Conservation (phyloP, 2,888 invertebrate genomes). For the Mylabris sibirica region DNA sequence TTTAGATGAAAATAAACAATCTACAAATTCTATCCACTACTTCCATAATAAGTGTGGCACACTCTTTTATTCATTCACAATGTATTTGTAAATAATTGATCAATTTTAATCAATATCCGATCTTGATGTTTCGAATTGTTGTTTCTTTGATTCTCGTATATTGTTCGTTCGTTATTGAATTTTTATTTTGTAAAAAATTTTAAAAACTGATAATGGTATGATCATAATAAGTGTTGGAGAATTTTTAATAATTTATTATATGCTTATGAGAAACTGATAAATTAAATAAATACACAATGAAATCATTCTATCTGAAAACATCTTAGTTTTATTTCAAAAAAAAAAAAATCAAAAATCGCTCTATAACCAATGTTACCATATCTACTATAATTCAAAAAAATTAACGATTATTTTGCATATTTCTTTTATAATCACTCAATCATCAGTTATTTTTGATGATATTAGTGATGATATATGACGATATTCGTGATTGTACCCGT, state of each 20-base stretch:
- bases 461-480: too few species aligned
- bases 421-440: too few species aligned
- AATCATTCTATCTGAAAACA: background rate
- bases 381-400: too few species aligned
- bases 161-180: constrained; percentile 44
- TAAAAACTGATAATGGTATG: background rate
- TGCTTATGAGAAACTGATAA: constrained; percentile 39
- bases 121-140: constrained; percentile 49
- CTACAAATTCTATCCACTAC: background rate
- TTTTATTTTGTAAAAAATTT: constrained; percentile 45
- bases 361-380: background rate
- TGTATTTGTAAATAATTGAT: constrained; percentile 47
- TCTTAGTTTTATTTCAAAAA: background rate
- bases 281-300: constrained; percentile 34
- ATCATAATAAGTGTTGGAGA: constrained; percentile 49
- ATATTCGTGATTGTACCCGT: too few species aligned
- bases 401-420: too few species aligned
- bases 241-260: constrained; percentile 55
- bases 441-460: too few species aligned
- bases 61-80: constrained; percentile 4
- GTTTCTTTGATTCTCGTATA: constrained; percentile 42
- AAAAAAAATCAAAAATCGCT: background rate
- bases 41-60: constrained; percentile 19
- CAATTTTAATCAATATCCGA: constrained; percentile 47
- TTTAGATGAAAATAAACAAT: background rate